Evolutionary conservation across 2,888 invertebrate genomes (phyloP).

Genomic region (Drosophila siamana): DNA sequence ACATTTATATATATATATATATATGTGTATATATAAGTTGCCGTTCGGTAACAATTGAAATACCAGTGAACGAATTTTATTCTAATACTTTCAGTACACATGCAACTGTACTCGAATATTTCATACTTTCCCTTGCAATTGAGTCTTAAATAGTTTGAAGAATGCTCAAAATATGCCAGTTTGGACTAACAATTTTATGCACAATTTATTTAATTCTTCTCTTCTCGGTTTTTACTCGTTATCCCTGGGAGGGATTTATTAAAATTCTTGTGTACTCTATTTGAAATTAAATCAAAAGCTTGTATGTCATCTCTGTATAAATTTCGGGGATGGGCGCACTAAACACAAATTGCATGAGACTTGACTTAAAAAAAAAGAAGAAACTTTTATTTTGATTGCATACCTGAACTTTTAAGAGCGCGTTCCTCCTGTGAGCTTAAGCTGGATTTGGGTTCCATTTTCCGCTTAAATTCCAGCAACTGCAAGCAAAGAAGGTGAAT

Average conservation of each 20-base stretch:
- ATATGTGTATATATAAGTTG: background rate
- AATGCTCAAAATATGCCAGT: background rate
- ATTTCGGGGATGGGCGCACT: background rate
- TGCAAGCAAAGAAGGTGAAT: constrained; percentile 69
- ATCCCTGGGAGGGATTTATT: background rate
- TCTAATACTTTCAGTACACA: background rate
- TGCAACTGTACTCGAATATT: background rate
- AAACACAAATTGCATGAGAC: background rate
- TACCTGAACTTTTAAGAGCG: constrained; percentile 83
- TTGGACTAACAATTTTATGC: background rate
- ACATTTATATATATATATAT: background rate
- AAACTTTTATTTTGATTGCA: constrained; percentile 60
- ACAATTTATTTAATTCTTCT: background rate
- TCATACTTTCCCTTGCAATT: background rate
- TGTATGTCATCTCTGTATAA: background rate
- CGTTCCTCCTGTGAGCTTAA: constrained; percentile 83
- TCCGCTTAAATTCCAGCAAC: constrained; percentile 39
- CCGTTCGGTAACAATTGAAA: constrained; percentile 14
- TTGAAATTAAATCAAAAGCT: constrained; percentile 22
- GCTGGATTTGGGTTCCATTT: constrained; percentile 80
- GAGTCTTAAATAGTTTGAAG: background rate
- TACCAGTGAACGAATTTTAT: constrained; percentile 5
- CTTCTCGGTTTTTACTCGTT: background rate
- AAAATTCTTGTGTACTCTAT: background rate
- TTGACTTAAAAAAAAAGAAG: constrained; percentile 1